Evolutionary conservation across 2,888 invertebrate species (phyloP).

Genomic region (Eristalis arbustorum): DNA sequence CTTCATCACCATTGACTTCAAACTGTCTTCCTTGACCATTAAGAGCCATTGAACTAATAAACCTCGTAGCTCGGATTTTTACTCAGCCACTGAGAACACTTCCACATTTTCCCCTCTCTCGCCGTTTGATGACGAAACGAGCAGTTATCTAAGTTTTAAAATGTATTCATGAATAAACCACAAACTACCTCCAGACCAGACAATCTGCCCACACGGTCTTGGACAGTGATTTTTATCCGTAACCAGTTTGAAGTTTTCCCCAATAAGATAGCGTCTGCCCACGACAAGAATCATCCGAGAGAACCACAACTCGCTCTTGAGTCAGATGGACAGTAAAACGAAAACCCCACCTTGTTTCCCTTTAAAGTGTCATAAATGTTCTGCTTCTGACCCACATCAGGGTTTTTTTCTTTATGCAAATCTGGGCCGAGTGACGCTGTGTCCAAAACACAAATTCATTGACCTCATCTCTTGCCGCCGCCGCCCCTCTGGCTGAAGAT

Average conservation of each 20-base stretch:
- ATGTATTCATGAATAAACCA: neutral
- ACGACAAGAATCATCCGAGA: neutral
- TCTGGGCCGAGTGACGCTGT: conserved; percentile 36
- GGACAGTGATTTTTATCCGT: neutral
- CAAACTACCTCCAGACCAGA: neutral
- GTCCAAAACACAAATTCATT: conserved; percentile 33
- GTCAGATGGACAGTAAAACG: neutral
- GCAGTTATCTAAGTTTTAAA: neutral
- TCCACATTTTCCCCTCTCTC: neutral
- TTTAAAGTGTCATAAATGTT: conserved; percentile 30
- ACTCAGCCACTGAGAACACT: neutral
- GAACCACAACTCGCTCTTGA: neutral
- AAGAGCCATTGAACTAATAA: neutral
- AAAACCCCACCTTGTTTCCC: conserved; percentile 5
- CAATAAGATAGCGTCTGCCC: neutral
- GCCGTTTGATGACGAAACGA: neutral
- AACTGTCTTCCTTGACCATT: neutral
- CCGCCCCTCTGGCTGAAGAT: neutral
- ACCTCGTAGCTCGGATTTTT: neutral
- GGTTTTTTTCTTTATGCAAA: conserved; percentile 15
- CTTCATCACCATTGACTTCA: neutral
- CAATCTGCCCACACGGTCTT: neutral
- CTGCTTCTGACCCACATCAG: conserved; percentile 34
- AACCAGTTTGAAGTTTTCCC: neutral
- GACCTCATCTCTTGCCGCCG: conserved; percentile 24